phyloP scores from a whole-genome alignment of 2,888 invertebrate genomes.

The Sarcophaga variegata region DNA sequence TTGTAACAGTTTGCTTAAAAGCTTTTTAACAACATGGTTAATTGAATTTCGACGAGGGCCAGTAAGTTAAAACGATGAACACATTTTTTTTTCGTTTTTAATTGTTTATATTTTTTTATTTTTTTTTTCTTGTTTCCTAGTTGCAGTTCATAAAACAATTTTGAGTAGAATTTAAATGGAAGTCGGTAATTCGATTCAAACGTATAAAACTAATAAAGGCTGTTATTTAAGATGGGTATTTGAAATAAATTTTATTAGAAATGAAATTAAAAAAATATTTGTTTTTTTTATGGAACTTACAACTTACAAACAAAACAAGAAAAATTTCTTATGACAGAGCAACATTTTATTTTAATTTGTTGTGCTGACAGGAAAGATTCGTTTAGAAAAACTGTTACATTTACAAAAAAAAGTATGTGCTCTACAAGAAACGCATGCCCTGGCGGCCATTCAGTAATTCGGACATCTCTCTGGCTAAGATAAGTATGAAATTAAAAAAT shows the following conservation, averaged over 20 bases:
- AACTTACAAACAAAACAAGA: no score
- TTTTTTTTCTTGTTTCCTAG: constrained; percentile 1
- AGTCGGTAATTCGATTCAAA: background rate
- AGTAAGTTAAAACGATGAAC: constrained; percentile 62
- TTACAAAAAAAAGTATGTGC: no score
- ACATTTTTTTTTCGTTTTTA: background rate
- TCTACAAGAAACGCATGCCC: no score
- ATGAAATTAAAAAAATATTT: no score
- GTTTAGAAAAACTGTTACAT: no score
- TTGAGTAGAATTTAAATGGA: constrained; percentile 20
- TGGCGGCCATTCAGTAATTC: no score
- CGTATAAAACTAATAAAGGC: background rate
- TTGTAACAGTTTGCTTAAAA: constrained; percentile 71
- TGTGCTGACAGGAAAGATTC: no score
- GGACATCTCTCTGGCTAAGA: no score
- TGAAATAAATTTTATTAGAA: constrained; percentile 4
- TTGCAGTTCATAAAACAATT: constrained; percentile 10
- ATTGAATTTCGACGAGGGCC: constrained; percentile 70
- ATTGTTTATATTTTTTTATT: background rate
- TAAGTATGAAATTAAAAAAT: no score
- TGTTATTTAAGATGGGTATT: background rate
- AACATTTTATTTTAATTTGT: no score
- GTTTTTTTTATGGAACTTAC: no score
- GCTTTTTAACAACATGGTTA: constrained; percentile 73
- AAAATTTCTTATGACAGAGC: no score